Base-by-base conservation (phyloP, 2,113 vertebrate genomes). In the Trinectes maculatus region DNA sequence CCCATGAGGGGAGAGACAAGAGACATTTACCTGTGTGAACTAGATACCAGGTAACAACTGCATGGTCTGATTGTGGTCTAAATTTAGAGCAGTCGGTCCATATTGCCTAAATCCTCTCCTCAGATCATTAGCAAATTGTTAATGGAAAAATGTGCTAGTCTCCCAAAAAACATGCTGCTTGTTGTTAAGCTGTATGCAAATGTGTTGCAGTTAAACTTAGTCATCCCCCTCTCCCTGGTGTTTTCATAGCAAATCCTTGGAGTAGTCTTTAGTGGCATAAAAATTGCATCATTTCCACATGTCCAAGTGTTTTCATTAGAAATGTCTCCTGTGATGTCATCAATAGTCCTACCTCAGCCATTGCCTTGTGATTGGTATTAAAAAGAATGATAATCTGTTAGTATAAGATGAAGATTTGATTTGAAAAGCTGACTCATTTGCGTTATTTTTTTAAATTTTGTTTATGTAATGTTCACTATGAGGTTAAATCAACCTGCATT, bases 271-370 rank as follows among this genome's bases (percentile, higher is more conserved):
- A 26, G 21, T 49, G 31, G 6, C 25, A 44, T 69, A 24, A 57
- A 78, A 51, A 67, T 72, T 59, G 62, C 69, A 72, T 80, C 76
- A 75, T 44, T 8, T 64, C 21, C 43, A 13, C 6, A 19, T 36
- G 24, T 55, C 9, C 2, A 18, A 5, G 8, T 31, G 15, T 36
- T 55, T 16, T 15, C 13, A 8, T 37, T 16, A 15, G 47, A 42
- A n/a, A 12, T 22, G 13, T 71, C 26, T 11, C n/a, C n/a, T 5
- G 26, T 18, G 26, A 29, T 8, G 5, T 47, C 22, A 49, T 76
- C 21, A 59, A 15, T 21, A 5, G 10, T 22, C 28, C 9, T 29
- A 8, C 8, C 16, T 2, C 3, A 21, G n/a, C 36, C 15, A 33
- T 16, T 15, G 51, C 3, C 36, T 8, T 34, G 4, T 18, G 29